Conservation (phyloP, 2,888 invertebrate genomes). For the Platerodrilus igneus region DNA sequence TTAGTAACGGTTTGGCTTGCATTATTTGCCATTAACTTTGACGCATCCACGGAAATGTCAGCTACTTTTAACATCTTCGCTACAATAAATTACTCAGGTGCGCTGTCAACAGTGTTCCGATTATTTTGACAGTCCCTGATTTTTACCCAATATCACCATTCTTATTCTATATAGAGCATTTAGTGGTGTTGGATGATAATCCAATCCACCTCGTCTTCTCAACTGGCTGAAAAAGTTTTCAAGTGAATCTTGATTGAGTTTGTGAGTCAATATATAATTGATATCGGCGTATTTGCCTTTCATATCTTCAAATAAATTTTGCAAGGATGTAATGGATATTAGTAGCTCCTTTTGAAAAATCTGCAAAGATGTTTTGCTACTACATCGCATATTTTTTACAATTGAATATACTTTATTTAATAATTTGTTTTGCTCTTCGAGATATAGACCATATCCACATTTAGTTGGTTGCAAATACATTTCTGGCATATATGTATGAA, state of each 20-base stretch:
- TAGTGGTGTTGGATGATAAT: constrained; percentile 29
- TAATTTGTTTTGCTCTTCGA: constrained; percentile 9
- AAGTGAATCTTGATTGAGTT: constrained; percentile 19
- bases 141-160: constrained; percentile 28
- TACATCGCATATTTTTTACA: constrained; percentile 10
- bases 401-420: constrained; percentile 7
- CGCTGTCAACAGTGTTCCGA: neutral
- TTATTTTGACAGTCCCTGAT: no score
- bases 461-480: constrained; percentile 5
- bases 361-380: constrained; percentile 6
- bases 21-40: no score
- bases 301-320: constrained; percentile 7
- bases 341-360: constrained; percentile 16
- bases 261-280: constrained; percentile 10
- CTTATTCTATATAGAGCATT: constrained; percentile 24
- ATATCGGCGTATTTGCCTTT: constrained; percentile 3
- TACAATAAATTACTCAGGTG: constrained; percentile 4
- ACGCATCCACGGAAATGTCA: no score
- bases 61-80: constrained; percentile 1
- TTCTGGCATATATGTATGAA: constrained; percentile 2
- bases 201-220: constrained; percentile 23
- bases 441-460: constrained; percentile 3
- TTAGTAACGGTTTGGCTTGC: no score
- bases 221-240: constrained; percentile 25
- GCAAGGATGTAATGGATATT: constrained; percentile 15